Evolutionary conservation across 2,888 invertebrate genomes (phyloP).

Genomic region (Nemoura dubitans): DNA sequence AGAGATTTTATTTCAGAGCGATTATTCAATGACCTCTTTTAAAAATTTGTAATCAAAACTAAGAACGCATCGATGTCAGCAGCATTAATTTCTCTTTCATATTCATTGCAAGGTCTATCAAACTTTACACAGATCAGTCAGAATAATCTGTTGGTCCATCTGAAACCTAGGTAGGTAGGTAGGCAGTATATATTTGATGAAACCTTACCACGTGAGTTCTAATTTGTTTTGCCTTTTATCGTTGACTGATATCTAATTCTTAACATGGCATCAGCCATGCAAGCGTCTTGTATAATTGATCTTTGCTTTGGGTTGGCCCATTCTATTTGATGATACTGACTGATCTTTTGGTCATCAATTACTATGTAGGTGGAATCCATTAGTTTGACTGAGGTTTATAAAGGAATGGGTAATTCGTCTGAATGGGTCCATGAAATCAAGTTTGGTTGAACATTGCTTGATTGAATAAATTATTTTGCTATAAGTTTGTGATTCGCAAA

Average conservation of each 20-base stretch:
- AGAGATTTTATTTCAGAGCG: too few relatives aligned
- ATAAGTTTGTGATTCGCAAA: too few relatives aligned
- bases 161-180: too few relatives aligned
- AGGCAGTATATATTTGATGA: neutral
- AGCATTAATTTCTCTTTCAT: too few relatives aligned
- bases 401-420: too few relatives aligned
- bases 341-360: neutral
- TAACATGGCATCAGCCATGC: neutral
- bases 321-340: neutral
- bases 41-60: too few relatives aligned
- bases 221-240: constrained; percentile 32
- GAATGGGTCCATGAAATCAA: too few relatives aligned
- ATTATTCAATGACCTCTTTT: too few relatives aligned
- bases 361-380: neutral
- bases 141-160: neutral
- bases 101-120: neutral
- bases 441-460: too few relatives aligned
- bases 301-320: neutral
- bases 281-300: constrained; percentile 1
- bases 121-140: neutral
- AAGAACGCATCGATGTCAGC: too few relatives aligned
- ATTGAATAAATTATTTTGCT: too few relatives aligned
- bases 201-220: constrained; percentile 14
- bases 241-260: neutral
- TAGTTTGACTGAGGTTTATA: neutral